A percentile compares a stretch with the other conserved stretches of the same genome.
phyloP scores from a whole-genome alignment of 2,797 vertebrate species.

The Jordanella pulchra region DNA sequence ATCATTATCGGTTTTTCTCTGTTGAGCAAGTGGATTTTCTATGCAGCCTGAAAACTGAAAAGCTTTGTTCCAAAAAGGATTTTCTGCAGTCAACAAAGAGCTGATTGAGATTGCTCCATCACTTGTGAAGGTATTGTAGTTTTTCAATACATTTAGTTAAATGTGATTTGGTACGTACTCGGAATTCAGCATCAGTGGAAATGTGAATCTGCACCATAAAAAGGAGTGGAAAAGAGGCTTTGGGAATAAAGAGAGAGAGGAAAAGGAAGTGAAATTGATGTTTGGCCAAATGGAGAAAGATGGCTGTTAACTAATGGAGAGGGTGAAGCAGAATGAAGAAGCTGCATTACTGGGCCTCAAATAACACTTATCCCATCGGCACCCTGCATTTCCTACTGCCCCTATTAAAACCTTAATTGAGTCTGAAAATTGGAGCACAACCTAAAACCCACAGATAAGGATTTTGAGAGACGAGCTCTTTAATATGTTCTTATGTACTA shows the following conservation, averaged over 20 bases:
- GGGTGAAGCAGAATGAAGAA: slow-evolving; percentile 43
- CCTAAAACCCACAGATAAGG: slow-evolving; percentile 50
- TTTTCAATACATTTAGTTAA: slow-evolving; percentile 46
- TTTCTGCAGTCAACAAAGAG: slow-evolving; percentile 45
- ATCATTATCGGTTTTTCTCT: slow-evolving; percentile 15
- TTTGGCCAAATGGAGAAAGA: slow-evolving; percentile 68
- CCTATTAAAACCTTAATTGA: slow-evolving; percentile 60
- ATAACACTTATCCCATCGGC: slow-evolving; percentile 25
- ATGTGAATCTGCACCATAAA: slow-evolving; percentile 36
- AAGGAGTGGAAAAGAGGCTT: slow-evolving; percentile 45
- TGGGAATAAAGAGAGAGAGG: slow-evolving; percentile 27
- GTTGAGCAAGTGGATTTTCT: slow-evolving; percentile 39
- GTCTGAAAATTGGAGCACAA: slow-evolving; percentile 51
- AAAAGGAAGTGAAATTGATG: slow-evolving; percentile 59
- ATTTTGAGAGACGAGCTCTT: slow-evolving; percentile 40
- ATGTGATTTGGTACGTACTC: slow-evolving; percentile 35
- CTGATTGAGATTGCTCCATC: slow-evolving; percentile 46
- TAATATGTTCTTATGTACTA: slow-evolving; percentile 34
- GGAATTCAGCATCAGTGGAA: slow-evolving; percentile 26
- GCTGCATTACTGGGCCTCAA: slow-evolving; percentile 41
- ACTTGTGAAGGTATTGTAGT: slow-evolving; percentile 43
- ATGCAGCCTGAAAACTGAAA: slow-evolving; percentile 42
- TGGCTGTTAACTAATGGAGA: slow-evolving; percentile 56
- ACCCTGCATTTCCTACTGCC: slow-evolving; percentile 35
- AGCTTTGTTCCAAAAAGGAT: slow-evolving; percentile 48